Conservation (phyloP, 2,113 vertebrate species). For the Pelusios castaneus region DNA sequence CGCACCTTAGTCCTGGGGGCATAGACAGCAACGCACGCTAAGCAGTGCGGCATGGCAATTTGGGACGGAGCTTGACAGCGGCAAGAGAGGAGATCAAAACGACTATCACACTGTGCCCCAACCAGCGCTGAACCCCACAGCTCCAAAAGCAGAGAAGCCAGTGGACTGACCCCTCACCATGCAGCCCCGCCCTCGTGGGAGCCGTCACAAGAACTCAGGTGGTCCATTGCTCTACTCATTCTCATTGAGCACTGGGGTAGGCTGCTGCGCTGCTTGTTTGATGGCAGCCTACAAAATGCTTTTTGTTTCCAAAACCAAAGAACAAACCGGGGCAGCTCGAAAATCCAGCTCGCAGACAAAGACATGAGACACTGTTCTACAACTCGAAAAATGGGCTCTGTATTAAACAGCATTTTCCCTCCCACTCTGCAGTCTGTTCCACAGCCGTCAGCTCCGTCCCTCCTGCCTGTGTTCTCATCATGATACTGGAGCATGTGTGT, state of each 20-base stretch:
- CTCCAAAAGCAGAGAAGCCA: background rate
- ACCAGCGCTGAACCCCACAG: no score
- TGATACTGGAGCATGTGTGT: background rate
- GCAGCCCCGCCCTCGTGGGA: no score
- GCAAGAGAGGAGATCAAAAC: background rate
- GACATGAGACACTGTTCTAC: background rate
- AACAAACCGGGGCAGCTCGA: background rate
- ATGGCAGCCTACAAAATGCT: background rate
- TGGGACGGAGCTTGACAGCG: background rate
- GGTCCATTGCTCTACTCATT: background rate
- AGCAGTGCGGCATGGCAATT: background rate
- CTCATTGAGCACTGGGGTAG: background rate
- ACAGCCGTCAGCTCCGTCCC: background rate
- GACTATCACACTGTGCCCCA: background rate
- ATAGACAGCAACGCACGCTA: background rate
- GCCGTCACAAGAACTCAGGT: background rate
- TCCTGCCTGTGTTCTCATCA: background rate
- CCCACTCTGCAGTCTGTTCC: background rate
- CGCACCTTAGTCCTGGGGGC: background rate
- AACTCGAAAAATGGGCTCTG: background rate
- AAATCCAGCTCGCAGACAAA: background rate
- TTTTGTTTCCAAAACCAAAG: background rate
- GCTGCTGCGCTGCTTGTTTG: background rate
- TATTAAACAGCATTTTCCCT: background rate
- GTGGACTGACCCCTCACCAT: background rate